phyloP scores from a whole-genome alignment of 2,888 invertebrate species.

The Stegophylla sp. region DNA sequence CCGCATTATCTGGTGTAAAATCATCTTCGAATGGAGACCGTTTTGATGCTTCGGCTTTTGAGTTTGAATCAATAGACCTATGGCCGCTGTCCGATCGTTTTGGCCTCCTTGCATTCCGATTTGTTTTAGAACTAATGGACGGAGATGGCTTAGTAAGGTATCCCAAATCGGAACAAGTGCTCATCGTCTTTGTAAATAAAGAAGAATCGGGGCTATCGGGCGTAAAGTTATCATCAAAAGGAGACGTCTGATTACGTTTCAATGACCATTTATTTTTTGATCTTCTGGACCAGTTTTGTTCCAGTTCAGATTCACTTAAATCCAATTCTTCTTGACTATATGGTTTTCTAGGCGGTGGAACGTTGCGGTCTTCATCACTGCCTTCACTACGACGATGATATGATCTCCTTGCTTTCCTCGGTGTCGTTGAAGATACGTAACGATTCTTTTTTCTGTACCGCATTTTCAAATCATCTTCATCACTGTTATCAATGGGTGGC shows the following conservation, averaged over 20 bases:
- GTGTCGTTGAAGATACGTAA: slow-evolving; percentile 41
- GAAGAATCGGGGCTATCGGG: slow-evolving; percentile 66
- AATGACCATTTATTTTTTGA: slow-evolving; percentile 64
- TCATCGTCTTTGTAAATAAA: slow-evolving; percentile 63
- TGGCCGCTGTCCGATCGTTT: slow-evolving; percentile 54
- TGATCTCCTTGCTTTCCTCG: slow-evolving; percentile 40
- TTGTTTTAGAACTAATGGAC: slow-evolving; percentile 46
- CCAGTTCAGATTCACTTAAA: slow-evolving; percentile 62
- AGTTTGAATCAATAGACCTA: slow-evolving; percentile 47
- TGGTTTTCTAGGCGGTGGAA: slow-evolving; percentile 60
- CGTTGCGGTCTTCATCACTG: slow-evolving; percentile 51
- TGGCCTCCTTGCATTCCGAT: slow-evolving; percentile 30
- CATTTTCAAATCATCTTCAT: slow-evolving; percentile 52
- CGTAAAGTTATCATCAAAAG: slow-evolving; percentile 72
- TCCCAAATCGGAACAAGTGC: slow-evolving; percentile 61
- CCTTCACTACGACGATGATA: slow-evolving; percentile 53
- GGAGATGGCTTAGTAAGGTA: slow-evolving; percentile 55
- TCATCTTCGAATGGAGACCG: slow-evolving; percentile 75
- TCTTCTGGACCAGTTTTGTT: slow-evolving; percentile 61
- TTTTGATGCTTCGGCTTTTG: slow-evolving; percentile 62
- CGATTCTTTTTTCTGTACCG: slow-evolving; percentile 49
- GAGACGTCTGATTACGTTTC: slow-evolving; percentile 65
- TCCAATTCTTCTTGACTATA: slow-evolving; percentile 62
- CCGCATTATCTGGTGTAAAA: slow-evolving; percentile 68
- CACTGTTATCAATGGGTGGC: slow-evolving; percentile 22